Conservation (phyloP, 2,888 invertebrate genomes). For the Eucriotettix oculatus region DNA sequence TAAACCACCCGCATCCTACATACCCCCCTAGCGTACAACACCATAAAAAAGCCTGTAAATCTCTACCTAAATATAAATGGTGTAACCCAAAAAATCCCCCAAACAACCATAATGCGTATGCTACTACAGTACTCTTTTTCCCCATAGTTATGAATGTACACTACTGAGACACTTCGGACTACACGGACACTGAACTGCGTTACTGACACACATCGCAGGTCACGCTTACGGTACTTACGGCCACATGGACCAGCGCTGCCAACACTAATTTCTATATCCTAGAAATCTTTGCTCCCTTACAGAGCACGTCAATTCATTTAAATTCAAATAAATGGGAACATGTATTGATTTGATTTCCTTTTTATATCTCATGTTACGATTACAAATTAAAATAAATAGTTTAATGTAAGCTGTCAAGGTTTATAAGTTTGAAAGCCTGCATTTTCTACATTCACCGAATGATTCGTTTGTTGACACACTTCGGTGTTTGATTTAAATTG, state of each 20-base stretch:
- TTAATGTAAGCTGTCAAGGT: no score
- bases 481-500: no score
- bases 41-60: conserved; percentile 81
- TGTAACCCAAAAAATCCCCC: conserved; percentile 82
- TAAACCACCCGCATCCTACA: conserved; percentile 68
- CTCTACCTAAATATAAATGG: conserved; percentile 76
- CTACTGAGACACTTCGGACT: background rate
- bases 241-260: background rate
- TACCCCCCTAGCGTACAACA: conserved; percentile 78
- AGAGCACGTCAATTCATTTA: no score
- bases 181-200: background rate
- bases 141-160: conserved; percentile 12
- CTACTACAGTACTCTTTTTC: conserved; percentile 34
- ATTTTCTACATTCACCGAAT: no score
- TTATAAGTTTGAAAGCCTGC: no score
- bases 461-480: no score
- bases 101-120: conserved; percentile 75
- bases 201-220: background rate
- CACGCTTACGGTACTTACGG: background rate
- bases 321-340: no score
- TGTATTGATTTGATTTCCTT: no score
- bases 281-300: no score
- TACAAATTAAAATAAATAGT: no score
- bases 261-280: background rate
- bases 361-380: no score